These are phyloP conservation scores for Venustaconcha ellipsiformis DNA, from an alignment of 1,140 invertebrate species.

Conservation along the genomic window DNA sequence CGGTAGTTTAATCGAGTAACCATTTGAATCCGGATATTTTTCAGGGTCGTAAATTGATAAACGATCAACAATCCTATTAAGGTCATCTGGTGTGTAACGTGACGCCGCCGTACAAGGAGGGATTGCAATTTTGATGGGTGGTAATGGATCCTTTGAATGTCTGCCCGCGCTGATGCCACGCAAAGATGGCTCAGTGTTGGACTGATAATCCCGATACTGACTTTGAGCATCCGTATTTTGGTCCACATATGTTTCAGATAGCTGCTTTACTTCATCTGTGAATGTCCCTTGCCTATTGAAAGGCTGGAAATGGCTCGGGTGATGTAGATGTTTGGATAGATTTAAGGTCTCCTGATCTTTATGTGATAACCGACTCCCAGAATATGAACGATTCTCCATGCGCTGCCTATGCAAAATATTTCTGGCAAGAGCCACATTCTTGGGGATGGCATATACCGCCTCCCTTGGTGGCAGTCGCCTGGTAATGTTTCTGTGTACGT, in stretches of 20 bases:
- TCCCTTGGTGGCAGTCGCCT: conserved; percentile 23
- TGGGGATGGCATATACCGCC: conserved; percentile 7
- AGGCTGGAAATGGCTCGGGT: conserved; percentile 4
- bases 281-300: conserved; percentile 20
- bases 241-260: conserved; percentile 16
- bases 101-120: conserved; percentile 3
- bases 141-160: not conserved
- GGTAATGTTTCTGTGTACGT: conserved; percentile 14
- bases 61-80: conserved; percentile 2
- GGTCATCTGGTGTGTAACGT: conserved; percentile 22
- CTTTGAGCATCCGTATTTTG: no score
- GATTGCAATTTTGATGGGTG: not conserved
- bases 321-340: conserved; percentile 22
- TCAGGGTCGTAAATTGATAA: conserved; percentile 19
- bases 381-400: conserved; percentile 14
- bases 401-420: conserved; percentile 28
- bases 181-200: conserved; percentile 23
- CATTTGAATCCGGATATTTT: conserved; percentile 21
- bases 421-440: conserved; percentile 27
- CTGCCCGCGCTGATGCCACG: conserved; percentile 3
- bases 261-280: conserved; percentile 14
- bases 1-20: conserved; percentile 18
- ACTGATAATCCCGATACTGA: conserved; percentile 1
- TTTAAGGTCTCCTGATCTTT: conserved; percentile 20
- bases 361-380: conserved; percentile 23